These are phyloP conservation scores for Tyrophagus putrescentiae DNA, from an alignment of 1,140 invertebrate genomes.

Conservation along the genomic window DNA sequence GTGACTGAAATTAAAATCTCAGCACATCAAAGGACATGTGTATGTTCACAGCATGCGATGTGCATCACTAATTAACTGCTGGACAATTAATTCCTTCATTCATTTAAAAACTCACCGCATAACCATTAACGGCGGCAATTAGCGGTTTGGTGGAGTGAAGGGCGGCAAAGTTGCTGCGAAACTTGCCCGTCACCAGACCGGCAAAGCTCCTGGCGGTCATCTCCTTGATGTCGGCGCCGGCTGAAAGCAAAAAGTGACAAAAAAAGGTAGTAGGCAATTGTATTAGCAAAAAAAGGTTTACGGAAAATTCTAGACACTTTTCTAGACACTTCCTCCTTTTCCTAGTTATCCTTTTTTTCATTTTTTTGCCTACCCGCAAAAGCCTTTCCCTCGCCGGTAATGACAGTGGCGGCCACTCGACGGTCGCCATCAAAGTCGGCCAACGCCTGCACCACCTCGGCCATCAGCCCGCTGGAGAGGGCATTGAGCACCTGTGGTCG, in stretches of 20 bases:
- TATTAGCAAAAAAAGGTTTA: too few species aligned
- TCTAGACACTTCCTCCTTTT: too few species aligned
- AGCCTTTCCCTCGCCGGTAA: conserved; percentile 88
- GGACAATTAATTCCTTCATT: background rate
- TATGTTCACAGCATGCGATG: too few species aligned
- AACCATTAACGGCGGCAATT: conserved; percentile 98
- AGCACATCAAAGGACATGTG: too few species aligned
- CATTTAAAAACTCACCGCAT: conserved; percentile 52
- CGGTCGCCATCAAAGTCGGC: conserved; percentile 56
- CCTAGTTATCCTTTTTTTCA: too few species aligned
- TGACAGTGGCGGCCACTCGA: conserved; percentile 61
- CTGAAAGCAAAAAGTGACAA: conserved; percentile 28
- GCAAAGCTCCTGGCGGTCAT: conserved; percentile 69
- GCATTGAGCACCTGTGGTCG: conserved; percentile 86
- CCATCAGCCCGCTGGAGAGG: conserved; percentile 72
- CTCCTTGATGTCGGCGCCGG: conserved; percentile 92
- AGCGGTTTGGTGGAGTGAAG: conserved; percentile 72
- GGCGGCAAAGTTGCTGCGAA: conserved; percentile 62
- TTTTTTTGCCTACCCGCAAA: conserved; percentile 55
- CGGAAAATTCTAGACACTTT: too few species aligned
- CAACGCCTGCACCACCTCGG: conserved; percentile 59
- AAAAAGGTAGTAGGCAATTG: too few species aligned
- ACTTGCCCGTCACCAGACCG: conserved; percentile 50
- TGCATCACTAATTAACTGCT: too few species aligned
- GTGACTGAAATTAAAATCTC: too few species aligned